Percentiles rank a stretch among this genome's conserved stretches.
These are phyloP conservation scores for Magallana angulata DNA, from an alignment of 1,140 invertebrate genomes.

Conservation along the genomic window DNA sequence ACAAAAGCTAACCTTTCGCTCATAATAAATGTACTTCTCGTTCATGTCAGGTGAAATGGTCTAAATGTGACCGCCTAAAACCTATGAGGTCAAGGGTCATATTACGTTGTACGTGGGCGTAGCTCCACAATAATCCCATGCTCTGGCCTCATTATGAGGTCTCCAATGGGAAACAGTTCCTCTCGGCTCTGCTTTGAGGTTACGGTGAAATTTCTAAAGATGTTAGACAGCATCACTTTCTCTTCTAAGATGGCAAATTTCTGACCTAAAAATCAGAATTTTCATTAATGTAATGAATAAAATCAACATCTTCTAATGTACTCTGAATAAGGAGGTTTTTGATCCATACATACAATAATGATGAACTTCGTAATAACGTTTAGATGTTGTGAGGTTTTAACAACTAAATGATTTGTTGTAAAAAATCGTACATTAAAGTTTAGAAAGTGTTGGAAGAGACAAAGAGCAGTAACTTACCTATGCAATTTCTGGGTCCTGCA, in stretches of 20 bases:
- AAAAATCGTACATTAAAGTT: too few species aligned
- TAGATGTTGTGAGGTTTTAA: too few species aligned
- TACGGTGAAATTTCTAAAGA: constrained; percentile 89
- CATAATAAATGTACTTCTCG: too few species aligned
- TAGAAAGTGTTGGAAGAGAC: background rate
- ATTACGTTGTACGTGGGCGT: constrained; percentile 76
- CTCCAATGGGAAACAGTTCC: constrained; percentile 76
- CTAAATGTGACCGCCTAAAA: too few species aligned
- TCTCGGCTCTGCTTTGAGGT: constrained; percentile 73
- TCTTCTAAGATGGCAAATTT: constrained; percentile 93
- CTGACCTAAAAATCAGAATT: constrained; percentile 82
- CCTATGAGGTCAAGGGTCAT: background rate
- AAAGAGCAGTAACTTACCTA: constrained; percentile 82
- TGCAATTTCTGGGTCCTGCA: constrained; percentile 91
- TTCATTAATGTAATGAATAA: too few species aligned
- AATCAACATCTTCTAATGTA: too few species aligned
- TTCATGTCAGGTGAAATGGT: too few species aligned
- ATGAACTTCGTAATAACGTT: too few species aligned
- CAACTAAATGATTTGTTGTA: too few species aligned
- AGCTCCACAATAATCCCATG: constrained; percentile 76
- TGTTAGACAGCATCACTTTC: constrained; percentile 91
- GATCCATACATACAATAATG: too few species aligned
- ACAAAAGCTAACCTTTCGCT: too few species aligned
- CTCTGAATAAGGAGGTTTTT: background rate
- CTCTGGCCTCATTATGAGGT: constrained; percentile 78